Conservation (phyloP, 2,113 vertebrate species). For the Astur gentilis region DNA sequence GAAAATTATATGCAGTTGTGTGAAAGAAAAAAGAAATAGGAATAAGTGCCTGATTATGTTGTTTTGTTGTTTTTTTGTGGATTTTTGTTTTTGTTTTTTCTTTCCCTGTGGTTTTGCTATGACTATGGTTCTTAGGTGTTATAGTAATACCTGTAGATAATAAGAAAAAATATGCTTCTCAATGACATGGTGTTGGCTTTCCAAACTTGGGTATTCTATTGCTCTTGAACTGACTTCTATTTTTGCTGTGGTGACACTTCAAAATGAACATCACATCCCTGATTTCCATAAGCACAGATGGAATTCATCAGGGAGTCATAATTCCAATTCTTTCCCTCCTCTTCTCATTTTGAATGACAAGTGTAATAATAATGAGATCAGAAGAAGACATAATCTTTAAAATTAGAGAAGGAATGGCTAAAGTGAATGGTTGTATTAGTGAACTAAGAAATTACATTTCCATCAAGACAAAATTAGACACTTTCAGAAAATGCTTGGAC, state of each 20-base stretch:
- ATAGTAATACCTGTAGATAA: background rate
- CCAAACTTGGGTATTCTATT: background rate
- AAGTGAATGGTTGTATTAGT: constrained; percentile 42
- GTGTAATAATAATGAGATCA: constrained; percentile 58
- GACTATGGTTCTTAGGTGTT: background rate
- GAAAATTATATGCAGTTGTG: background rate
- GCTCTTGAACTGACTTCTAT: constrained; percentile 13
- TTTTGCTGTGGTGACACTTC: constrained; percentile 18
- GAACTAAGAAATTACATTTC: constrained; percentile 64
- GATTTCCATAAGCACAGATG: constrained; percentile 43
- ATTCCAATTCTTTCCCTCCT: constrained; percentile 45
- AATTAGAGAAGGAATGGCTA: constrained; percentile 49
- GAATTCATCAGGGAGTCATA: constrained; percentile 48
- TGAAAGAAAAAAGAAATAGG: background rate
- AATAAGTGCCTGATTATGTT: background rate
- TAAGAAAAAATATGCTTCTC: background rate
- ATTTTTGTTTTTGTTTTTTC: background rate
- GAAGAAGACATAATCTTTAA: constrained; percentile 56
- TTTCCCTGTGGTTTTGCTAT: background rate
- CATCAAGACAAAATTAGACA: constrained; percentile 54
- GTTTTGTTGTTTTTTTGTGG: background rate
- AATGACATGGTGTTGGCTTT: background rate
- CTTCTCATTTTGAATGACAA: constrained; percentile 58
- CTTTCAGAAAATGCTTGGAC: constrained; percentile 47
- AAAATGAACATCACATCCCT: constrained; percentile 27